phyloP scores from a whole-genome alignment of 2,113 vertebrate genomes.

The Passer montanus region DNA sequence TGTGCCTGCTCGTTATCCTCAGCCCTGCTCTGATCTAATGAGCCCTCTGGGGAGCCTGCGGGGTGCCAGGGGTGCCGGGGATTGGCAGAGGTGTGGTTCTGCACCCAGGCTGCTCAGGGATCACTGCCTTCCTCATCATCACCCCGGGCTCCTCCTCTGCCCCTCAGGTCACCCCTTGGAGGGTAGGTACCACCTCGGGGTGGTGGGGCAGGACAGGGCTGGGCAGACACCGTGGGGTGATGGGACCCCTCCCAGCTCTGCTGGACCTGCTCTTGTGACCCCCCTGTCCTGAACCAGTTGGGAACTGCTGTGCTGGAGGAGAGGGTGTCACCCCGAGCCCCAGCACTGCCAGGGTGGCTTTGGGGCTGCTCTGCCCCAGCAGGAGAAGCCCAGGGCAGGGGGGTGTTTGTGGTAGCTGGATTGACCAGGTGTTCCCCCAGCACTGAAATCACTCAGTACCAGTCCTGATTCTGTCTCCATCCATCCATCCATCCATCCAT shows the following conservation, averaged over 20 bases:
- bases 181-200: not conserved
- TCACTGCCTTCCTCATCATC: not conserved
- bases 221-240: not conserved
- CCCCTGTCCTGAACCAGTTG: not conserved
- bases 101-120: not conserved
- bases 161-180: rapidly evolving
- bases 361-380: not conserved
- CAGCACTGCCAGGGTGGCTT: rapidly evolving
- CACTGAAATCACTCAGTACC: not conserved
- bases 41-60: not conserved
- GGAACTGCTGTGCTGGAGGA: not conserved
- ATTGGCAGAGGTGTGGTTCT: not conserved
- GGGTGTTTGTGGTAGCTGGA: not conserved
- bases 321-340: not conserved
- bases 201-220: not conserved
- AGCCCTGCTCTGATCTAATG: not conserved
- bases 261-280: not conserved
- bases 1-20: not conserved
- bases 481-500: not conserved
- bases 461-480: not conserved
- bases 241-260: not conserved
- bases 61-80: not conserved
- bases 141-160: rapidly evolving
- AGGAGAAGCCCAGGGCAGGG: not conserved
- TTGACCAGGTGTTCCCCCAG: not conserved